Evolutionary conservation across 2,888 invertebrate genomes (phyloP).

Genomic region (Diaprepes abbreviatus): DNA sequence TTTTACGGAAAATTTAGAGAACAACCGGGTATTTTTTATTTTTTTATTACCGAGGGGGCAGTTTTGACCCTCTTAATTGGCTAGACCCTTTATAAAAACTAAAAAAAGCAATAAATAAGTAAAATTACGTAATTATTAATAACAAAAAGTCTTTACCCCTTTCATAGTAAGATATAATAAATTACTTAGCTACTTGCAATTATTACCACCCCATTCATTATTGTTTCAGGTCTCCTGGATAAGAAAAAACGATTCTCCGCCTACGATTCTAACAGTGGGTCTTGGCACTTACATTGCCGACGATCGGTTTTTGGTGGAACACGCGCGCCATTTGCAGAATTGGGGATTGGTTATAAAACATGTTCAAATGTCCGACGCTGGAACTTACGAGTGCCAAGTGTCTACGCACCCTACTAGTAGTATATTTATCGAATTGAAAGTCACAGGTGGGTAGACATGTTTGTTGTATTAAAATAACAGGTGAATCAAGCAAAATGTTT

Average conservation of each 20-base stretch:
- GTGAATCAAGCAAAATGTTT: too few species aligned
- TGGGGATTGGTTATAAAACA: conserved; percentile 78
- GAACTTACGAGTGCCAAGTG: conserved; percentile 84
- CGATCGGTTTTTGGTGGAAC: conserved; percentile 75
- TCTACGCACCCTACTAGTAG: conserved; percentile 84
- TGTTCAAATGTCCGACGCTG: conserved; percentile 78
- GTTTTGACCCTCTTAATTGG: too few species aligned
- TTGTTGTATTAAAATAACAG: too few species aligned
- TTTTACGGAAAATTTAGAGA: too few species aligned
- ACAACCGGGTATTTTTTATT: too few species aligned
- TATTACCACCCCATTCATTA: conserved; percentile 30
- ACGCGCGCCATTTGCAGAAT: conserved; percentile 74
- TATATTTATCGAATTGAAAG: conserved; percentile 80
- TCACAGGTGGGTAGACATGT: conserved; percentile 76
- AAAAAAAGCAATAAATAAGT: too few species aligned
- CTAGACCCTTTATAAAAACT: too few species aligned
- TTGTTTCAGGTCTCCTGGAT: conserved; percentile 77
- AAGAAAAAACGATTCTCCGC: conserved; percentile 72
- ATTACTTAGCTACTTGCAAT: conserved; percentile 20
- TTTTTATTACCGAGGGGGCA: too few species aligned
- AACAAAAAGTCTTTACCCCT: too few species aligned
- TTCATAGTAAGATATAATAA: too few species aligned
- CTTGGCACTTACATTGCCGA: conserved; percentile 77
- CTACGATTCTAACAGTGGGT: conserved; percentile 77
- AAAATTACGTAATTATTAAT: too few species aligned